Base-by-base conservation (phyloP, 2,113 vertebrate genomes). In the Perca schrenkii region DNA sequence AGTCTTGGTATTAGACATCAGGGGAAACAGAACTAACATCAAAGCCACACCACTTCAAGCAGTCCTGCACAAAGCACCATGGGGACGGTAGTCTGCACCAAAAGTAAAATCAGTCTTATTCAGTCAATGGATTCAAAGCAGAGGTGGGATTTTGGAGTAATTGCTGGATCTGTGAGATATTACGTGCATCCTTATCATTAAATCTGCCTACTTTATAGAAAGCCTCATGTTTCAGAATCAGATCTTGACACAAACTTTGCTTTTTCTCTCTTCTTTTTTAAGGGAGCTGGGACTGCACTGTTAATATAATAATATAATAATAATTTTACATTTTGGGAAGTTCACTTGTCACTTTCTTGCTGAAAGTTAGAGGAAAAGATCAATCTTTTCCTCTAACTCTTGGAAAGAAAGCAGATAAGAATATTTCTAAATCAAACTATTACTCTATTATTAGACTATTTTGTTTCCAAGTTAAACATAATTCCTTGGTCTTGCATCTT, bases 1-100 rank as follows among this genome's bases (percentile, higher is more conserved):
- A 63, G 58, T 63, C 58, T 54, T 54, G 40, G 74, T 70, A 74
- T 84, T 73, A 70, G 66, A 83, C 75, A 72, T 73, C 49, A 50
- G 52, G 25, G 53, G 60, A 77, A 49, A 77, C 69, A 66, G 43
- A 69, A 13, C 46, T 5, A 17, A 80, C 71, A 71, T 75, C 49
- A 84, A 77, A 82, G 74, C 58, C 49, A 36, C 25, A 19, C 31
- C 40, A 36, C 75, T 70, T 76, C 11, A 60, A 67, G 31, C 10
- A 65, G 50, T 12, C 10, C 40, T 43, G 40, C 40, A 43, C 40
- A 43, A 43, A 43, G 40, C 40, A 50, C 78, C 17, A 28, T 1
- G 16, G 31, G 70, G 58, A 58, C 49, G 19, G 31, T 1, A 14
- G 71, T 71, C 58, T 62, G 75, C 67, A 36, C 25, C 8, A 47